These are phyloP conservation scores for Heteromyza rotundicornis DNA, from an alignment of 2,888 invertebrate species.

Conservation along the genomic window DNA sequence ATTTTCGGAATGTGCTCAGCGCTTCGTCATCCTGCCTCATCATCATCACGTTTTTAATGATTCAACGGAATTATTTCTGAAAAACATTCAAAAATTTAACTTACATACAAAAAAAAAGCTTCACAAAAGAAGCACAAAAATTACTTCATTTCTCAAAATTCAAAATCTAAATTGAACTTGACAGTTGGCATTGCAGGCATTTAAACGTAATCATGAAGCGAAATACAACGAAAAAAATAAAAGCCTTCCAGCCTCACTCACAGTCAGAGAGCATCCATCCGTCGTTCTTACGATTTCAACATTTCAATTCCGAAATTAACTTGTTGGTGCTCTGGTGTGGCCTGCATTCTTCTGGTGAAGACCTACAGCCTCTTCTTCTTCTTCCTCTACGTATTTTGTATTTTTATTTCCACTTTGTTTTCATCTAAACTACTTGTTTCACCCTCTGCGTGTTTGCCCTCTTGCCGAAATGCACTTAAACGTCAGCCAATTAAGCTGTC, in stretches of 20 bases:
- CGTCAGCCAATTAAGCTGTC: constrained; percentile 1
- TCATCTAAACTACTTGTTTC: too few species aligned
- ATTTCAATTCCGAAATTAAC: not conserved
- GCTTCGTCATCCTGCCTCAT: not conserved
- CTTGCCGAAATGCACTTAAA: not conserved
- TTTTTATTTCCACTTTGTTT: too few species aligned
- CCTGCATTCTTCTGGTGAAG: not conserved
- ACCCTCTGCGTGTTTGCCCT: too few species aligned
- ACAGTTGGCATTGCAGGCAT: not conserved
- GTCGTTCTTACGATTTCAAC: not conserved
- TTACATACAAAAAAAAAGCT: not conserved
- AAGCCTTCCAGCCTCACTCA: not conserved
- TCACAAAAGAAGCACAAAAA: not conserved
- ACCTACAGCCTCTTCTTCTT: too few species aligned
- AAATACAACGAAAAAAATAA: too few species aligned
- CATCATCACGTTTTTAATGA: not conserved
- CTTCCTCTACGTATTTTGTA: too few species aligned
- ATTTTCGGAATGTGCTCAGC: too few species aligned
- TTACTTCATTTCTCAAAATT: constrained; percentile 1
- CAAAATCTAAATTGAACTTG: not conserved
- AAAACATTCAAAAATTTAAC: not conserved
- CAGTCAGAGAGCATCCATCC: not conserved
- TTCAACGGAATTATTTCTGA: not conserved
- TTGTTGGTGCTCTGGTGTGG: not conserved
- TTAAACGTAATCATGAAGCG: not conserved